Conservation (phyloP, 2,113 vertebrate species). For the Nymphicus hollandicus region DNA sequence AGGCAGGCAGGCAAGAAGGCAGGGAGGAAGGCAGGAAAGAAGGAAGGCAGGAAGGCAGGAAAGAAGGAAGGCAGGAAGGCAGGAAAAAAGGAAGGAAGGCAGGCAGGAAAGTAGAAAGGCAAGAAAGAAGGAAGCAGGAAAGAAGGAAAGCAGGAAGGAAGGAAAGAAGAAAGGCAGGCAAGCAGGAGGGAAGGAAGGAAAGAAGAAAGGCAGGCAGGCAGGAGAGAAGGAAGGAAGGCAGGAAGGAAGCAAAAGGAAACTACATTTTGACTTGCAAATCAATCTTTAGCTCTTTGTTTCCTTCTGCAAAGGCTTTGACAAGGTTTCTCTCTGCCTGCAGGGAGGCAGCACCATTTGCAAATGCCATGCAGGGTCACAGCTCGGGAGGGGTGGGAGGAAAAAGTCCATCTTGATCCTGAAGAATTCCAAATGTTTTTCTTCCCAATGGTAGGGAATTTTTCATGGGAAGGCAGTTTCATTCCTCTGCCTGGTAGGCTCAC, state of each 20-base stretch:
- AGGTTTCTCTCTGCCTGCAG: background rate
- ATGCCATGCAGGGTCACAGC: rapidly evolving
- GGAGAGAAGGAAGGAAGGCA: too few species aligned
- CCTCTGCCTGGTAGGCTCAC: background rate
- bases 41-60: too few species aligned
- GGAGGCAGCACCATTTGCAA: background rate
- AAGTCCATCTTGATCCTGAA: background rate
- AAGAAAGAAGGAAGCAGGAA: too few species aligned
- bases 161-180: too few species aligned
- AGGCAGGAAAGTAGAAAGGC: too few species aligned
- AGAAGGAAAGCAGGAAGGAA: too few species aligned
- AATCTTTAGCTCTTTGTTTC: background rate
- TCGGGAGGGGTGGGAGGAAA: background rate
- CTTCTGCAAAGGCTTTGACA: background rate
- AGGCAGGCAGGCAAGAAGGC: too few species aligned
- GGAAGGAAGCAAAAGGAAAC: background rate
- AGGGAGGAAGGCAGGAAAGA: too few species aligned
- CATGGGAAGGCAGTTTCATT: constrained; percentile 16
- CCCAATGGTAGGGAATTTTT: background rate
- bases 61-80: too few species aligned
- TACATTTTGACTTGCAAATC: background rate
- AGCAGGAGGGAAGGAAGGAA: too few species aligned
- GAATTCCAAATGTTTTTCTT: background rate
- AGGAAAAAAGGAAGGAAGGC: too few species aligned
- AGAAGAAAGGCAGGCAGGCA: too few species aligned